Percentiles rank a stretch among this genome's conserved stretches.
Evolutionary conservation across 2,113 vertebrate genomes (phyloP).

Genomic region (Ceyx cyanopectus): DNA sequence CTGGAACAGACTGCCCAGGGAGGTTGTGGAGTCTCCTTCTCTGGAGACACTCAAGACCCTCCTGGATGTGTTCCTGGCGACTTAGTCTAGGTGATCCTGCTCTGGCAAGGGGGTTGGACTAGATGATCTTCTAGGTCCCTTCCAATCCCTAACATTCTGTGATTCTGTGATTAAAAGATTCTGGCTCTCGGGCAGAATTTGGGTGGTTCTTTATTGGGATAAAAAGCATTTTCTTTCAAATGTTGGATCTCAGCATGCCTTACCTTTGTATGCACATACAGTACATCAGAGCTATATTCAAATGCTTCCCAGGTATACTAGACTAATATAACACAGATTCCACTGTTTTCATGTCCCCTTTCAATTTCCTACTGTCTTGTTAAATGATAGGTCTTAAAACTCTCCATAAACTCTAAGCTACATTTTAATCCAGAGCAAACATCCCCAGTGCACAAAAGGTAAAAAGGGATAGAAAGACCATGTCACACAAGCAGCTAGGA

Average conservation of each 20-base stretch:
- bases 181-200: not conserved
- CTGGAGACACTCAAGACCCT: too few species aligned
- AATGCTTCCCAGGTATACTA: not conserved
- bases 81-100: too few species aligned
- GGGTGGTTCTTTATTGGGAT: not conserved
- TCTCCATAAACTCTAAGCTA: not conserved
- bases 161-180: not conserved
- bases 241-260: accelerated
- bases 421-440: not conserved
- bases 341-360: not conserved
- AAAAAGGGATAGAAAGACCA: not conserved
- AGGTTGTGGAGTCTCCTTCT: too few species aligned
- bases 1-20: too few species aligned
- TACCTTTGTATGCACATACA: accelerated
- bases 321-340: not conserved
- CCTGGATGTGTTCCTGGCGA: too few species aligned
- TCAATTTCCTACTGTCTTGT: not conserved
- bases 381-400: not conserved
- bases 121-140: too few species aligned
- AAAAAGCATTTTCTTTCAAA: not conserved
- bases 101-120: too few species aligned
- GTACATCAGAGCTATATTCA: not conserved
- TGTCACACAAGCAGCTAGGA: not conserved
- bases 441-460: not conserved
- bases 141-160: too few species aligned